Evolutionary conservation across 2,888 invertebrate species (phyloP).

Genomic region (Hirtodrosophila alboralis): DNA sequence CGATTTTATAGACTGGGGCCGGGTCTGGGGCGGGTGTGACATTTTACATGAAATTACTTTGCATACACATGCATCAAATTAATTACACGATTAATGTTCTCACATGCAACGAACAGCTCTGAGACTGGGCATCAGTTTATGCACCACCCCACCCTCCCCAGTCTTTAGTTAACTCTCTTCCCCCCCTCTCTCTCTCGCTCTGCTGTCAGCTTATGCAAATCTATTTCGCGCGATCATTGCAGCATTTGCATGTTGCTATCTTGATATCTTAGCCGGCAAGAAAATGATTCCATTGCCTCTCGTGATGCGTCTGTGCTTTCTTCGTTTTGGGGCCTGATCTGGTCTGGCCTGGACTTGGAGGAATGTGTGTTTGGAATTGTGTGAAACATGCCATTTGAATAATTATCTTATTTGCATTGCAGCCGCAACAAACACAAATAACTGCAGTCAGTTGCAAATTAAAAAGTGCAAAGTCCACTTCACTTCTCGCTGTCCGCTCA

Average conservation of each 20-base stretch:
- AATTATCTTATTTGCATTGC: constrained; percentile 82
- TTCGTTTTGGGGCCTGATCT: constrained; percentile 19
- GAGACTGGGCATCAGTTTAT: constrained; percentile 24
- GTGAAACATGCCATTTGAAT: constrained; percentile 83
- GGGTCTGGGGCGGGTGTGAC: constrained; percentile 64
- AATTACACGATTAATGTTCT: constrained; percentile 84
- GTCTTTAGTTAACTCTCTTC: constrained; percentile 4
- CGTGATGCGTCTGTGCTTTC: constrained; percentile 61
- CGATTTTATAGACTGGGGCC: background rate
- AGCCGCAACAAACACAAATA: constrained; percentile 53
- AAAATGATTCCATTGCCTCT: constrained; percentile 78
- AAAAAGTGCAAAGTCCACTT: constrained; percentile 75
- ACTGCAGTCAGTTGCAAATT: constrained; percentile 72
- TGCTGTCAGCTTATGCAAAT: constrained; percentile 70
- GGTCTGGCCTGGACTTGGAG: constrained; percentile 47
- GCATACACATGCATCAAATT: constrained; percentile 85
- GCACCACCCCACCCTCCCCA: background rate
- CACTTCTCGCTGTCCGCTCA: constrained; percentile 12
- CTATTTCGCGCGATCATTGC: constrained; percentile 77
- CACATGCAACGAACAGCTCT: constrained; percentile 65
- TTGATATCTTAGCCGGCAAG: constrained; percentile 75
- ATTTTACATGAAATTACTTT: constrained; percentile 83
- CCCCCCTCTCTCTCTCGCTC: constrained; percentile 2
- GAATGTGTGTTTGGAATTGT: constrained; percentile 80
- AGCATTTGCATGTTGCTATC: constrained; percentile 76